Conservation (phyloP, 2,113 vertebrate genomes). For the Daboia siamensis region DNA sequence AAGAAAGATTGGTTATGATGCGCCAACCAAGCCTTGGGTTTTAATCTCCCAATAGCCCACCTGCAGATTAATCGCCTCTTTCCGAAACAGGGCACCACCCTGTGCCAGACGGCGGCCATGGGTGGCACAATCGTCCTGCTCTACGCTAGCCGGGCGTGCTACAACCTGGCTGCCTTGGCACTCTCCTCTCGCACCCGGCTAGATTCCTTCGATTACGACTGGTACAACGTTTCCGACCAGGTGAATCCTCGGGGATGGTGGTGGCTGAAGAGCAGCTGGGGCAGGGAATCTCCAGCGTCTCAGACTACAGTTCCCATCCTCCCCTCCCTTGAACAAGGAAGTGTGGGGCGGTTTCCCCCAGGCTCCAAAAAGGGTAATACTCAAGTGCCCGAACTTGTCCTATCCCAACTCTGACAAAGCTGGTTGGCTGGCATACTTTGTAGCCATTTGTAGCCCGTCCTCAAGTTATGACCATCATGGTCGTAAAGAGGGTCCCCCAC, state of each 20-base stretch:
- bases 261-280: background rate
- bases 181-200: constrained; percentile 72
- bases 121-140: constrained; percentile 79
- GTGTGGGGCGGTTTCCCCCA: background rate
- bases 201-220: constrained; percentile 83
- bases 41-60: background rate
- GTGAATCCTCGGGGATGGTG: constrained; percentile 20
- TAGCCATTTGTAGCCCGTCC: background rate
- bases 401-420: background rate
- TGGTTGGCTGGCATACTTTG: background rate
- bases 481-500: background rate
- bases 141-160: constrained; percentile 82
- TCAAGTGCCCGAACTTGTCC: background rate
- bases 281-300: background rate
- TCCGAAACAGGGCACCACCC: constrained; percentile 73
- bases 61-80: background rate
- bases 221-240: constrained; percentile 92
- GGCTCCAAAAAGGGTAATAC: background rate
- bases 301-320: background rate
- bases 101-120: constrained; percentile 77
- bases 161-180: constrained; percentile 80
- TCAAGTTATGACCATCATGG: background rate
- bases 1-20: too few relatives aligned
- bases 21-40: background rate
- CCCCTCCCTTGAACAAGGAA: background rate